Base-by-base conservation (phyloP, 2,888 invertebrate genomes). In the Caenorhabditis plicata region DNA sequence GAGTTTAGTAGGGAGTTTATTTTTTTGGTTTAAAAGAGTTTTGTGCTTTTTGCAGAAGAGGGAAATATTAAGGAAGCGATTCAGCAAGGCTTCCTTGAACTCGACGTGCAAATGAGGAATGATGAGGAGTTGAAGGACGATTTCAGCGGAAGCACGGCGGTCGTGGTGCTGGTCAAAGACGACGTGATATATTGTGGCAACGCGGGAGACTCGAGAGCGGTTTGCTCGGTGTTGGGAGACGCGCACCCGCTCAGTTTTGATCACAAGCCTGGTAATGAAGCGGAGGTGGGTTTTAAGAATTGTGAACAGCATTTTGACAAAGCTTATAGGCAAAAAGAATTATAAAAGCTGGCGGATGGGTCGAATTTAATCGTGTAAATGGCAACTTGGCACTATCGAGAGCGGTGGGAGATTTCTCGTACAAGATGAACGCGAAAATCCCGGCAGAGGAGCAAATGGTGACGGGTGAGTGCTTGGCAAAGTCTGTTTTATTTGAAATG, bases 371-470 rank as follows among this genome's bases (percentile, higher is more conserved):
- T 50, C 56, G 70, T 23, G 96, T 98, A n/a, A 96, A 98, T 83
- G 96, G 96, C 78, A 81, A 81, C 47, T 85, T 98, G 68, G 96
- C 98, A 1, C 84, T 98, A 42, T 95, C 95, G 1, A 86, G 96
- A 69, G 96, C 98, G 0, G 85, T 98, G 1, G 98, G 98, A 0
- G 98, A 98, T 84, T 98, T 93, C 83, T 88, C 90, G 56, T 98
- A 94, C 84, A 98, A 98, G 83, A 87, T 88, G 71, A 96, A 95
- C 83, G 87, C 88, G 48, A 86, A 87, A 54, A 89, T 91, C 81
- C 85, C 87, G 52, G 87, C 93, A 4, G 89, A 92, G 82, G 91
- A 96, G 82, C 98, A 98, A 85, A 92, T 96, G 75, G 95, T 98
- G 42, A 94, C 93, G 81, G 93, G 93, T 93, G 27, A 39, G 29